A percentile compares a stretch with the other conserved stretches of the same genome.
These are phyloP conservation scores for Drosophila prostipennis DNA, from an alignment of 2,888 invertebrate genomes.

Conservation along the genomic window DNA sequence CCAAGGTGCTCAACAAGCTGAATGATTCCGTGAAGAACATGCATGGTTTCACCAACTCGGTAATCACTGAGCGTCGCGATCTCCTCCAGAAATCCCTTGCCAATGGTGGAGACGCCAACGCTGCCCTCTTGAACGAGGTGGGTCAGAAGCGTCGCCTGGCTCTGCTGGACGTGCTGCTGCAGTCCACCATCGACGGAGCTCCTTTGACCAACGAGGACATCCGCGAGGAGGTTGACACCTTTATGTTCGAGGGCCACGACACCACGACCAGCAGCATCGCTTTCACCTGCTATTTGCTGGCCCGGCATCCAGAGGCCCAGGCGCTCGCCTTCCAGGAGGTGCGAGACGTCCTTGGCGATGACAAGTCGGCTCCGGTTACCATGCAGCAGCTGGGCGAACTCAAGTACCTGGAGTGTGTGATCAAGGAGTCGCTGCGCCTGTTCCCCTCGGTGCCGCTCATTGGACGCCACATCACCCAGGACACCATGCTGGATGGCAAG, in stretches of 20 bases:
- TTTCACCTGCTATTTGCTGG: slow-evolving; percentile 76
- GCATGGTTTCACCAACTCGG: slow-evolving; percentile 76
- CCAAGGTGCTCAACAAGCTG: slow-evolving; percentile 43
- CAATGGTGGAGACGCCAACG: slow-evolving; percentile 39
- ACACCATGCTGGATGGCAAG: slow-evolving; percentile 76
- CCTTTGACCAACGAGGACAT: slow-evolving; percentile 86
- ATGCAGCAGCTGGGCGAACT: slow-evolving; percentile 77
- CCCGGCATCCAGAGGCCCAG: slow-evolving; percentile 79
- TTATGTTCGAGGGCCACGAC: slow-evolving; percentile 86
- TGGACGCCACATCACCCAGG: slow-evolving; percentile 85
- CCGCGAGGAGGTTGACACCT: slow-evolving; percentile 89
- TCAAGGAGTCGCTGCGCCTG: slow-evolving; percentile 88
- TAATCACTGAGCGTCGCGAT: slow-evolving; percentile 69
- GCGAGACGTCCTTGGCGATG: slow-evolving; percentile 72
- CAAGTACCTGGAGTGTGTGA: slow-evolving; percentile 86
- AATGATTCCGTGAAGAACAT: slow-evolving; percentile 56
- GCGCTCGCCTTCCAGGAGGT: slow-evolving; percentile 77
- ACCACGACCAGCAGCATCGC: slow-evolving; percentile 82
- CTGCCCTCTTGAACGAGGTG: slow-evolving; percentile 78
- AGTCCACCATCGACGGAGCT: slow-evolving; percentile 86
- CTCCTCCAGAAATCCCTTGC: slow-evolving; percentile 49
- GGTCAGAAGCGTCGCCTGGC: slow-evolving; percentile 87
- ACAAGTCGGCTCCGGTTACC: slow-evolving; percentile 57
- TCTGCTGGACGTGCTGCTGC: slow-evolving; percentile 88
- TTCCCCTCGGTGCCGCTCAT: slow-evolving; percentile 88